A percentile compares a stretch with the other conserved stretches of the same genome.
phyloP scores from a whole-genome alignment of 2,888 invertebrate species.

The Brachyptera risi region DNA sequence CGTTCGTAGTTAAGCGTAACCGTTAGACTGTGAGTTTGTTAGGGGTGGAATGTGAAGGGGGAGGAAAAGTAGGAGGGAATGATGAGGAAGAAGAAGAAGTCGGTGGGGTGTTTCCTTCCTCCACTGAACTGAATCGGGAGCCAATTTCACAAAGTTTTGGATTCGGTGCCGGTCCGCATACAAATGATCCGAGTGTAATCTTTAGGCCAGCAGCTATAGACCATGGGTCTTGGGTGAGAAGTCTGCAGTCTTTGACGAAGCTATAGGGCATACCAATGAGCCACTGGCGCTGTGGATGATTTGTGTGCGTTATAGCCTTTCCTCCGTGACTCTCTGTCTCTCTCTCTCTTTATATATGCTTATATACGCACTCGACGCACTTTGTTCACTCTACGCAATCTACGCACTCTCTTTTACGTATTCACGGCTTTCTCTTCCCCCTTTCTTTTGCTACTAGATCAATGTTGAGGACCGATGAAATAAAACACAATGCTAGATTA shows the following conservation, averaged over 20 bases:
- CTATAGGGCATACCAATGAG: slow-evolving; percentile 41
- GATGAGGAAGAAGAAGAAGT: slow-evolving; percentile 2
- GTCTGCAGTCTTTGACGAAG: slow-evolving; percentile 15
- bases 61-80: slow-evolving; percentile 18
- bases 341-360: too few species aligned
- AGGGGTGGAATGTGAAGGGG: neutral
- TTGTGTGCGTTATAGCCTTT: slow-evolving; percentile 23
- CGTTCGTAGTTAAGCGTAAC: slow-evolving; percentile 19
- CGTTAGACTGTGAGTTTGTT: neutral
- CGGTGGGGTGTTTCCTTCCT: slow-evolving; percentile 46
- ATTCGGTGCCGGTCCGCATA: slow-evolving; percentile 48
- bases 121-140: slow-evolving; percentile 53
- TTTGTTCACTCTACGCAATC: too few species aligned
- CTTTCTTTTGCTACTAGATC: too few species aligned
- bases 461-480: too few species aligned
- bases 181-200: slow-evolving; percentile 42
- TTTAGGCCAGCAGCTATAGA: slow-evolving; percentile 7
- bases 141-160: slow-evolving; percentile 54
- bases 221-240: neutral
- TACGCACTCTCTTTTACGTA: too few species aligned
- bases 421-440: too few species aligned
- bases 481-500: too few species aligned
- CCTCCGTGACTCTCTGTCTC: too few species aligned
- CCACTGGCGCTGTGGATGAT: slow-evolving; percentile 36
- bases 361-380: too few species aligned